These are phyloP conservation scores for Corythoichthys intestinalis DNA, from an alignment of 2,113 vertebrate species.

Conservation along the genomic window DNA sequence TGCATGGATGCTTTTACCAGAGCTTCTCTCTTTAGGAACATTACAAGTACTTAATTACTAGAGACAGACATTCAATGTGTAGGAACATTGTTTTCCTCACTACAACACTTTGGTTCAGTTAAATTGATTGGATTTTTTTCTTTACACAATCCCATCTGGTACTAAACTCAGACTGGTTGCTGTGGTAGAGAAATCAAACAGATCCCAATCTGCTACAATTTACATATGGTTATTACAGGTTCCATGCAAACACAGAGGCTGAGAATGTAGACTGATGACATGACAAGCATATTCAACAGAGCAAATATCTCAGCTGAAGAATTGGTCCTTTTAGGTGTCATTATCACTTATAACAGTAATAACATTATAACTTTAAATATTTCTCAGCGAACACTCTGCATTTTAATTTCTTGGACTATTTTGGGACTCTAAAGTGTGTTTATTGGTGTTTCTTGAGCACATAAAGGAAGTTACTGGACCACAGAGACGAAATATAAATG, in stretches of 20 bases:
- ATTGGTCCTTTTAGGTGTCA: no score
- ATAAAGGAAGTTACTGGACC: conserved; percentile 60
- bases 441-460: conserved; percentile 49
- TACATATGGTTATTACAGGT: neutral
- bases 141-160: neutral
- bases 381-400: conserved; percentile 33
- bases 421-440: conserved; percentile 45
- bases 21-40: no score
- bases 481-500: conserved; percentile 54
- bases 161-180: neutral
- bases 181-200: neutral
- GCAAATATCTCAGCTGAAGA: no score
- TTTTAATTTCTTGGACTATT: conserved; percentile 43
- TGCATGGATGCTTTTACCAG: no score
- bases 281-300: neutral
- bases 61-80: neutral
- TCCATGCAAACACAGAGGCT: neutral
- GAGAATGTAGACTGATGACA: no score
- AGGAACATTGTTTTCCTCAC: neutral
- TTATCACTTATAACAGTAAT: neutral
- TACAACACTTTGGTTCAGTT: no score
- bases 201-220: neutral
- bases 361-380: conserved; percentile 22
- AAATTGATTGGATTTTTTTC: neutral
- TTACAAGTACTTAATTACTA: no score